phyloP scores from a whole-genome alignment of 2,888 invertebrate genomes.

The Auanema sp. region DNA sequence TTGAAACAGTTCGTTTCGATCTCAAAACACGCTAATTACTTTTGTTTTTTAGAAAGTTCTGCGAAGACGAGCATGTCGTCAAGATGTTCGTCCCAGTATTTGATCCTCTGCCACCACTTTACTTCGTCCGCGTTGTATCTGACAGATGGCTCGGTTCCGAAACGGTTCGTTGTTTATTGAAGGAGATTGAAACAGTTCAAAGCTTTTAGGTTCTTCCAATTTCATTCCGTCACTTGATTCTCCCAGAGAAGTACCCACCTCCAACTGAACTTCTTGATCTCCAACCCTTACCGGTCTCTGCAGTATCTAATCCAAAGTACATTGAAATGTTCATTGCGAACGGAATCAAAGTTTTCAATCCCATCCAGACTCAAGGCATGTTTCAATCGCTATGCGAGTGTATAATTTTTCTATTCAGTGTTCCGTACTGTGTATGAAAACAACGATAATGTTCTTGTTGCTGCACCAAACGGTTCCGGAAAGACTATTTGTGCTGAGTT shows the following conservation, averaged over 20 bases:
- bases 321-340: slow-evolving; percentile 83
- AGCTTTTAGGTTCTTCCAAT: slow-evolving; percentile 75
- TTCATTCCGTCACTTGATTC: slow-evolving; percentile 91
- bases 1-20: slow-evolving; percentile 72
- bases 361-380: slow-evolving; percentile 87
- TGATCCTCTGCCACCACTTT: slow-evolving; percentile 96
- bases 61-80: slow-evolving; percentile 88
- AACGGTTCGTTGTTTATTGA: slow-evolving; percentile 32
- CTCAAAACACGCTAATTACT: slow-evolving; percentile 6
- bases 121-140: slow-evolving; percentile 77
- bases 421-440: slow-evolving; percentile 92
- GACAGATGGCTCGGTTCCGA: slow-evolving; percentile 69
- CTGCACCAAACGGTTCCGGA: slow-evolving; percentile 68
- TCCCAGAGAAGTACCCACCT: slow-evolving; percentile 96
- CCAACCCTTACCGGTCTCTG: slow-evolving; percentile 89
- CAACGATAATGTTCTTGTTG: slow-evolving; percentile 93
- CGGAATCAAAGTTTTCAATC: slow-evolving; percentile 87
- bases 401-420: slow-evolving; percentile 69
- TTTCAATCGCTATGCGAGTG: slow-evolving; percentile 65
- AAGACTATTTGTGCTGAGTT: slow-evolving; percentile 89
- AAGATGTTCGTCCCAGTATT: slow-evolving; percentile 98
- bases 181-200: not conserved
- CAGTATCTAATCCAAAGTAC: slow-evolving; percentile 82
- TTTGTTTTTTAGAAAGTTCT: slow-evolving; percentile 76
- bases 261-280: slow-evolving; percentile 94